Base-by-base conservation (phyloP, 2,888 invertebrate genomes). In the Reticulitermes lucifugus region DNA sequence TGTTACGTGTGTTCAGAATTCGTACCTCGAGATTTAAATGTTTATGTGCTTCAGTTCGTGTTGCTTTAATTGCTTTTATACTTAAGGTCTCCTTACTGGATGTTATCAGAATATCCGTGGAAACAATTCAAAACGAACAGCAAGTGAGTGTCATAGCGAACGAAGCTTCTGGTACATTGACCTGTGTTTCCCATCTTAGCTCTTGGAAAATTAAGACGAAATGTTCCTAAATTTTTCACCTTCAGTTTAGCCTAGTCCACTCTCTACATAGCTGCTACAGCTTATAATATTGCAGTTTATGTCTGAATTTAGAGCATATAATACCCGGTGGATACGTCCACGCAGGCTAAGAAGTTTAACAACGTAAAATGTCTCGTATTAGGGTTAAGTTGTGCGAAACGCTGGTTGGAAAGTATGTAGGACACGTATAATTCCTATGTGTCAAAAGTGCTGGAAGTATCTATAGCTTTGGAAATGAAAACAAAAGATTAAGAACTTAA, bases 131-230 rank as follows among this genome's bases (percentile, higher is more conserved):
- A 25, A 65, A 12, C 25, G n/a, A 65, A 65, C 65, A 65, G 7
- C 25, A 25, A 25, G 65, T 9, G 25, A 7, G 65, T n/a, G 25
- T 65, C 65, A 65, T 25, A n/a, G 25, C 65, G n/a, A 65, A 12
- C 2, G 65, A 1, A 25, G 65, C 65, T n/a, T 65, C 65, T 25
- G 0, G 46, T 51, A 79, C 12, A 10, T 51, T 3, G 29, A 79
- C 51, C 79, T 79, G 25, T 18, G 29, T 51, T 55, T 55, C 43
- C 79, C 79, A 51, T 25, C 25, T 22, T 79, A 79, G 14, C 79
- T 79, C 79, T 46, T 79, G 79, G 55, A 51, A 79, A 79, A 79
- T 79, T 79, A 79, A 79, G 14, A 25, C 79, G 25, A 79, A 79
- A 51, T 79, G 51, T 79, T 79, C 29, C n/a, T 9, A 65, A 65